Evolutionary conservation across 2,888 invertebrate genomes (phyloP).

Genomic region (Molorchus minor): DNA sequence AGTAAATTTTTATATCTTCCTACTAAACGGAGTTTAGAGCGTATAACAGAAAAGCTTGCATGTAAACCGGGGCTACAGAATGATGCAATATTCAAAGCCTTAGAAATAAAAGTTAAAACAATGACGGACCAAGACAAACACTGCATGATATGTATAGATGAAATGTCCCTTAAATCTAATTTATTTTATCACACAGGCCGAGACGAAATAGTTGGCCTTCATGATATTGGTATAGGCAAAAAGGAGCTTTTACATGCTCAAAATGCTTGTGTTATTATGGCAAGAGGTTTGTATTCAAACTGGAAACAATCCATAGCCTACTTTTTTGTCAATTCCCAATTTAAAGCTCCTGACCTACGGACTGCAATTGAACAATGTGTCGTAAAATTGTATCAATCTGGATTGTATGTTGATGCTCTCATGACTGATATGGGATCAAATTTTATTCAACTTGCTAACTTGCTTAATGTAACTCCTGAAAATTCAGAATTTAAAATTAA

Average conservation of each 20-base stretch:
- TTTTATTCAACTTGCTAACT: constrained; percentile 22
- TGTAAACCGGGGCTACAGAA: constrained; percentile 16
- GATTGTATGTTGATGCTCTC: constrained; percentile 19
- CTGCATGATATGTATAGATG: background rate
- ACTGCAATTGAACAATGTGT: constrained; percentile 22
- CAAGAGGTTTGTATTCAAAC: background rate
- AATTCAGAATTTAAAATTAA: constrained; percentile 26
- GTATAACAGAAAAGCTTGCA: constrained; percentile 6
- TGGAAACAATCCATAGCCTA: constrained; percentile 32
- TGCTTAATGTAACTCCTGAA: constrained; percentile 24
- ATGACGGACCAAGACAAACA: constrained; percentile 1
- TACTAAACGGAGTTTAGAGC: constrained; percentile 9
- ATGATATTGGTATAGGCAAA: background rate
- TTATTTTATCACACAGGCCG: constrained; percentile 10
- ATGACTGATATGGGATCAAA: constrained; percentile 29
- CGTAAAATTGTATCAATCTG: constrained; percentile 8
- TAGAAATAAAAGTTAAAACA: constrained; percentile 22
- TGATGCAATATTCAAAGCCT: constrained; percentile 18
- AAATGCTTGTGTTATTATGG: constrained; percentile 22
- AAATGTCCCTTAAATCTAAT: constrained; percentile 4
- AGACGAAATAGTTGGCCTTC: constrained; percentile 4
- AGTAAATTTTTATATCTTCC: constrained; percentile 20
- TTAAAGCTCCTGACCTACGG: constrained; percentile 17
- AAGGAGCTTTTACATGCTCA: constrained; percentile 14
- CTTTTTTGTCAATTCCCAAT: constrained; percentile 28